phyloP scores from a whole-genome alignment of 2,888 invertebrate genomes.

The Sycophila texana region DNA sequence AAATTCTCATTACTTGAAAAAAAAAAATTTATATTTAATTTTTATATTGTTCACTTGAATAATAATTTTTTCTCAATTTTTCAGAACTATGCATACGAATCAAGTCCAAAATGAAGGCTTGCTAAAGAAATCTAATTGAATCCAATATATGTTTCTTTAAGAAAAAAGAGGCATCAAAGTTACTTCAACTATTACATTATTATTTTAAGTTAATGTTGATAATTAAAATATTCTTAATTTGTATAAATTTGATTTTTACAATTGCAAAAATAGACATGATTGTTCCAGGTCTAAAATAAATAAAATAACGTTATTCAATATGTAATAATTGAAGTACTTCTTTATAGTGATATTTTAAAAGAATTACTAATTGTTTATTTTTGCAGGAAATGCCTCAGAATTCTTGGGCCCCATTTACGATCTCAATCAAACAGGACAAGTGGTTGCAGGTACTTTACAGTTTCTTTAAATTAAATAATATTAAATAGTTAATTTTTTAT shows the following conservation, averaged over 20 bases:
- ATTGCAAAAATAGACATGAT: too few species aligned
- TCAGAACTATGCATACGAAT: conserved; percentile 42
- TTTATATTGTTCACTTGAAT: conserved; percentile 28
- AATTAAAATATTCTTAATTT: background rate
- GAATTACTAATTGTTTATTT: conserved; percentile 64
- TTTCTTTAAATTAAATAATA: background rate
- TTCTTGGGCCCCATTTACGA: conserved; percentile 87
- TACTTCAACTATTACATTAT: conserved; percentile 46
- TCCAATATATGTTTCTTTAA: conserved; percentile 42
- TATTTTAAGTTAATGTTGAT: conserved; percentile 3
- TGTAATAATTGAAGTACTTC: too few species aligned
- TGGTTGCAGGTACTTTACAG: conserved; percentile 83
- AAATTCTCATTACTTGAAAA: conserved; percentile 28
- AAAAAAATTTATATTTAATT: conserved; percentile 19
- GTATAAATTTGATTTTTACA: too few species aligned
- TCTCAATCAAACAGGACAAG: conserved; percentile 90
- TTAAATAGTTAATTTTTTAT: conserved; percentile 3
- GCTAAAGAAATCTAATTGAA: conserved; percentile 23
- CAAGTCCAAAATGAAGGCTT: conserved; percentile 36
- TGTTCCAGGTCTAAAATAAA: too few species aligned
- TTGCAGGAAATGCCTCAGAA: conserved; percentile 75
- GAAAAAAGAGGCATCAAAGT: conserved; percentile 37
- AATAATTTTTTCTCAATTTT: conserved; percentile 54
- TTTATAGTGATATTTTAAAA: conserved; percentile 43
- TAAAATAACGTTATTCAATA: too few species aligned